A percentile compares a stretch with the other conserved stretches of the same genome.
phyloP scores from a whole-genome alignment of 2,797 vertebrate species.

The Molossus alvarezi region DNA sequence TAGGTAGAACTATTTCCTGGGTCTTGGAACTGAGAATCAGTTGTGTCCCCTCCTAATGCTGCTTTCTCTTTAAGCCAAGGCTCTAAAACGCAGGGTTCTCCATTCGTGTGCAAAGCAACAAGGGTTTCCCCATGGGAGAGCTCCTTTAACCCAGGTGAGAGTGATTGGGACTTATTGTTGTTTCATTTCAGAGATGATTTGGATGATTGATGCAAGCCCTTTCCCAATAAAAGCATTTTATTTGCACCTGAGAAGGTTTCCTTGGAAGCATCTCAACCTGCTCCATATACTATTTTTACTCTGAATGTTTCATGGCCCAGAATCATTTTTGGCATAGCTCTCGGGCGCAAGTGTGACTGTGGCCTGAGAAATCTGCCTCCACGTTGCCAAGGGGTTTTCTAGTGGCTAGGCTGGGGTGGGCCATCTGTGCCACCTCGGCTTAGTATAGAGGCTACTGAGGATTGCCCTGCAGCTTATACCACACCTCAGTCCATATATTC shows the following conservation, averaged over 20 bases:
- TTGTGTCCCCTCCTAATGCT: neutral
- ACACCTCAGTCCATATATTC: neutral
- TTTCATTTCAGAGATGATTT: conserved; percentile 35
- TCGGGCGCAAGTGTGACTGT: neutral
- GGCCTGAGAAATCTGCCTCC: neutral
- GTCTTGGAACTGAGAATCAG: neutral
- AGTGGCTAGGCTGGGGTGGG: neutral
- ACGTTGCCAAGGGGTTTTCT: neutral
- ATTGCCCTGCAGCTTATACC: neutral
- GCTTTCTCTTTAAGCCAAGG: neutral
- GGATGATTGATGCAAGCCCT: neutral
- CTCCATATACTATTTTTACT: conserved; percentile 50
- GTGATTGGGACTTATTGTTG: neutral
- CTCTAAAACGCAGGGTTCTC: neutral
- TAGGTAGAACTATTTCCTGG: neutral
- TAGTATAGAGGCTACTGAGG: neutral
- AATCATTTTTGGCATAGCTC: conserved; percentile 22
- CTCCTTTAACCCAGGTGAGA: neutral
- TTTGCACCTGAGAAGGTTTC: conserved; percentile 53
- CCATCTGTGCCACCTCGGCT: neutral
- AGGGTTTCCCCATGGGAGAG: neutral
- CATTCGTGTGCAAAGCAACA: neutral
- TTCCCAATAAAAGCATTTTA: conserved; percentile 65
- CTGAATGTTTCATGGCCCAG: neutral
- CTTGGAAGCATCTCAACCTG: conserved; percentile 24